Base-by-base conservation (phyloP, 2,888 invertebrate species). In the Mimachlamys varia region DNA sequence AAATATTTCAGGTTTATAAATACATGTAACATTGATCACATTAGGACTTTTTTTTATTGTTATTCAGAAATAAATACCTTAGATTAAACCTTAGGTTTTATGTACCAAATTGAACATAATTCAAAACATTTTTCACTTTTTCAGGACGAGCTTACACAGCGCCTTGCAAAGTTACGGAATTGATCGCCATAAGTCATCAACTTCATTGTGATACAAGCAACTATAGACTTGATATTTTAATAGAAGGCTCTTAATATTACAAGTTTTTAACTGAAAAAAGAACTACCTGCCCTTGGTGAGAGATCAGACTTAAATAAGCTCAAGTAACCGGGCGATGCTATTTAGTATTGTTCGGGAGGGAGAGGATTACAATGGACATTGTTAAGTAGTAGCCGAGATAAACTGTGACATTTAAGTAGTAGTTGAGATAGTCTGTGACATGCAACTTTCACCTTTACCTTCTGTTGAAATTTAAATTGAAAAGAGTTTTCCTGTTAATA, bases 81-180 rank as follows among this genome's bases (percentile, higher is more conserved):
- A 50, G 15, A 7, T 50, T 7, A 7, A 12, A 12, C 7, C 15
- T 7, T 7, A 50, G 15, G 15, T 50, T 50, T 15, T 50, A 12
- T 53, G 53, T 53, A 53, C 13, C 13, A 53, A 12, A 50, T 15
- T 12, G 10, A 50, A 15, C 53, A 2, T 17, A 53, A 53, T 13
- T 53, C 44, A 44, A 53, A 10, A 12, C 89, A 88, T 88, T 87
- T 89, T 90, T 53, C 17, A 91, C 89, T 38, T 89, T 94, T 94
- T 90, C 96, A 97, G 96, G 97, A 97, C 94, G 97, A 97, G 92
- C 94, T 97, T 88, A 96, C 97, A 55, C 96, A 97, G 92, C 95
- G 97, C 91, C 94, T 97, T 91, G 97, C 97, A 17, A 97, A 97
- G 91, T 95, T 97, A 90, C 95, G 97, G 76, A 76, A 76, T 76